Evolutionary conservation across 2,113 vertebrate species (phyloP), one percentile per base, ranked within the genome.

Genomic region (Podiceps cristatus): DNA sequence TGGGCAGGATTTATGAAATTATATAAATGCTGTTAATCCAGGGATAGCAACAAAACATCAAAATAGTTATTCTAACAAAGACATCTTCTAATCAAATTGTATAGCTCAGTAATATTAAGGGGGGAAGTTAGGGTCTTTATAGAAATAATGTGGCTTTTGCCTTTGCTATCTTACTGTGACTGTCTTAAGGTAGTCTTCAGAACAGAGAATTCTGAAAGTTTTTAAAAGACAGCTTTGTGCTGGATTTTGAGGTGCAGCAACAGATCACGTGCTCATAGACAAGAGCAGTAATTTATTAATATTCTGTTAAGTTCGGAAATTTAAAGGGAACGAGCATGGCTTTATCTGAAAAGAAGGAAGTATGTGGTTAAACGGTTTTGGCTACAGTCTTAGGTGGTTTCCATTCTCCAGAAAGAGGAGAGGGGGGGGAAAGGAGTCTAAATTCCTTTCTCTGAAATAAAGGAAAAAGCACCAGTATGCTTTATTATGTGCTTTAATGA

Each of bases 341-440:
- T 97, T 99, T 99, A 98, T 98, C 97, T 98, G 97, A 98, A 98
- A 98, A 98, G 95, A 98, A 99, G 99, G 99, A 99, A 99, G 98
- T 98, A 91, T 98, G 99, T 99, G 99, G 99, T 99, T 97, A 98
- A 99, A 98, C 98, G 96, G 98, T 99, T 99, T 99, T 75, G 93
- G 92, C 96, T 97, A 25, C 94, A 92, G 91, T 98, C 95, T 97
- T 91, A 91, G 76, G 90, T 97, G 96, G 76, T 97, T 99, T 98
- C 98, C 97, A 97, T 98, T 98, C 95, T 98, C 98, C 98, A 97
- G 96, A 91, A 93, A 92, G 71, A 58, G 49, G 45, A 58, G 55
- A 53, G 29, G 60, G 81, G 83, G 60, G 58, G 22, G 31, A 95
- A 93, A 95, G 80, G 77, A 96, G 76, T 92, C 86, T 97, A 74